phyloP scores from a whole-genome alignment of 2,797 vertebrate species.

The Falco columbarius region DNA sequence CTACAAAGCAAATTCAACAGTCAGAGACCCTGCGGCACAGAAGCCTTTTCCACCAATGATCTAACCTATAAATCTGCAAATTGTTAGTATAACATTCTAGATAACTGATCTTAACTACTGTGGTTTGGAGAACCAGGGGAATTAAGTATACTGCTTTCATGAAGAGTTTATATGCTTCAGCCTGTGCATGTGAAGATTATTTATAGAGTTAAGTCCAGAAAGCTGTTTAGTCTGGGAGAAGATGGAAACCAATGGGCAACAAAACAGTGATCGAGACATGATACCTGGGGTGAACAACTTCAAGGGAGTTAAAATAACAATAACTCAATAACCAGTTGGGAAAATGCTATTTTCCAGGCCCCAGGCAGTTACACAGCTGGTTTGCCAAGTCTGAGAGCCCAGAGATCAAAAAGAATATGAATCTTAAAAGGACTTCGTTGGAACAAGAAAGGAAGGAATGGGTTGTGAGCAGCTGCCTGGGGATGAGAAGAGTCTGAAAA shows the following conservation, averaged over 20 bases:
- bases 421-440: background rate
- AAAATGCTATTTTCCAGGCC: constrained; percentile 35
- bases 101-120: background rate
- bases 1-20: background rate
- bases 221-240: constrained; percentile 49
- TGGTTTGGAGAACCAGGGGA: constrained; percentile 5
- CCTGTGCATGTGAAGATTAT: background rate
- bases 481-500: constrained; percentile 12
- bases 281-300: constrained; percentile 57
- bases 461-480: constrained; percentile 3
- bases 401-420: constrained; percentile 53
- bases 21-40: background rate
- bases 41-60: background rate
- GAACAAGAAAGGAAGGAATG: constrained; percentile 17
- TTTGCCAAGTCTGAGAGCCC: constrained; percentile 38
- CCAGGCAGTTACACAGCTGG: background rate
- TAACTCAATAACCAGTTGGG: background rate
- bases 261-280: background rate
- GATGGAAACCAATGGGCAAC: background rate
- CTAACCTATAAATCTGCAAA: background rate
- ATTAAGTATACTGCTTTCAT: background rate
- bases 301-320: constrained; percentile 45
- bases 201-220: constrained; percentile 3
- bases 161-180: background rate
- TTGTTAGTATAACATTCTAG: background rate